A percentile compares a stretch with the other conserved stretches of the same genome.
Conservation (phyloP, 1,140 invertebrate genomes). For the Apocrypta bakeri region DNA sequence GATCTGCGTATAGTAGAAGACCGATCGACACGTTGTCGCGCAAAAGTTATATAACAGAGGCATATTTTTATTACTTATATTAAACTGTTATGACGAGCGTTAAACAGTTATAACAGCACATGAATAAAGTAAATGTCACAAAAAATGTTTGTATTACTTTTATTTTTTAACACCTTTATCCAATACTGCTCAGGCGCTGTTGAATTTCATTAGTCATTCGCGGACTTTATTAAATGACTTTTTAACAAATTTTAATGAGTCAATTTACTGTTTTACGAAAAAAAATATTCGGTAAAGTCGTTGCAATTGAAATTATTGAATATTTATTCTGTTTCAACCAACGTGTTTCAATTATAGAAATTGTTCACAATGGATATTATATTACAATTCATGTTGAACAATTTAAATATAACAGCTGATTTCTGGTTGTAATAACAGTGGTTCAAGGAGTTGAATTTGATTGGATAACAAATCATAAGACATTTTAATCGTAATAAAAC, state of each 20-base stretch:
- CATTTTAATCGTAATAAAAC: conserved; percentile 22
- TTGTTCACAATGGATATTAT: too few species aligned
- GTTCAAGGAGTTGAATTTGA: neutral
- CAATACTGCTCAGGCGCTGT: neutral
- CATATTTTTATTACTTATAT: conserved; percentile 61
- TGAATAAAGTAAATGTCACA: conserved; percentile 53
- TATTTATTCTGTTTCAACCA: too few species aligned
- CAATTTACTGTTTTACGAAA: too few species aligned
- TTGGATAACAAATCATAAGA: neutral
- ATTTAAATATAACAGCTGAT: too few species aligned
- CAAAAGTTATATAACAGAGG: conserved; percentile 54
- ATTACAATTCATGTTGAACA: too few species aligned
- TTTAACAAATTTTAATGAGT: too few species aligned
- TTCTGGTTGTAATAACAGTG: too few species aligned
- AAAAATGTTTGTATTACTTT: conserved; percentile 9
- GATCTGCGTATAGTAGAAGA: conserved; percentile 40
- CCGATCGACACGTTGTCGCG: conserved; percentile 39
- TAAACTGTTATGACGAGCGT: conserved; percentile 47
- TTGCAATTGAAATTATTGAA: too few species aligned
- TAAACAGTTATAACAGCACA: conserved; percentile 48
- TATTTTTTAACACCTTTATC: neutral
- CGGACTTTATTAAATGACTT: too few species aligned
- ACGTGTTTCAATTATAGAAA: too few species aligned
- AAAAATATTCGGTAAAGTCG: too few species aligned
- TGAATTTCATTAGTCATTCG: too few species aligned